Evolutionary conservation across 2,797 vertebrate species (phyloP).

Genomic region (Sebastes kiyomatsui): DNA sequence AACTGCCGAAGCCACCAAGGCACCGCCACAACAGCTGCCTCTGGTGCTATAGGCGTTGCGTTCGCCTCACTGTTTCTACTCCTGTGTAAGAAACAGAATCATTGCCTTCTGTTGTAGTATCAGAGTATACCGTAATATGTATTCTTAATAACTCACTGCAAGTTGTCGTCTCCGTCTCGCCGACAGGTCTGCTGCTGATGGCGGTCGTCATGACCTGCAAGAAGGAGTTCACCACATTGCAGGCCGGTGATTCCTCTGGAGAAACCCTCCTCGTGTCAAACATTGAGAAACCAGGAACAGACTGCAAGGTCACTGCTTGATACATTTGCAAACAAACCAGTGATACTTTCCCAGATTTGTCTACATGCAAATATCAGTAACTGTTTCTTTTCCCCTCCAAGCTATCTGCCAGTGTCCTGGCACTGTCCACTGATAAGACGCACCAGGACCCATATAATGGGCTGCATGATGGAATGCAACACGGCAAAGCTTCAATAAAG

Average conservation of each 20-base stretch:
- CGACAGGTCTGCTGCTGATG: conserved; percentile 55
- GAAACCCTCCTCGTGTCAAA: conserved; percentile 42
- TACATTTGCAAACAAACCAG: background rate
- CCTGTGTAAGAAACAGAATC: conserved; percentile 55
- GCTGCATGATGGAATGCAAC: background rate
- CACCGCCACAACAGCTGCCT: background rate
- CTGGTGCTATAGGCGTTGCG: conserved; percentile 3
- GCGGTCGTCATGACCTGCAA: conserved; percentile 25
- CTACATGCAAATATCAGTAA: background rate
- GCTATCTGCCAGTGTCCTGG: background rate
- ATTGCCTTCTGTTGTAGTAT: background rate
- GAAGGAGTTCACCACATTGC: conserved; percentile 21
- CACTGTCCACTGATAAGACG: rapidly evolving
- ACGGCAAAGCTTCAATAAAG: background rate
- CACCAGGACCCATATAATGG: rapidly evolving
- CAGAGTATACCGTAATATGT: background rate
- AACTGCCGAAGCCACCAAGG: conserved; percentile 37
- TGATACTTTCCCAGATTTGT: background rate
- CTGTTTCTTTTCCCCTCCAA: background rate
- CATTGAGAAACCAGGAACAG: conserved; percentile 61
- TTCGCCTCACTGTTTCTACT: conserved; percentile 54
- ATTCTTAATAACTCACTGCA: background rate
- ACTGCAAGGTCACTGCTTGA: conserved; percentile 55
- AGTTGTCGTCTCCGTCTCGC: background rate
- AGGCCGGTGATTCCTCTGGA: background rate